Percentiles rank a stretch among this genome's conserved stretches.
Evolutionary conservation across 2,888 invertebrate species (phyloP).

Genomic region (Philhelius pedissequus): DNA sequence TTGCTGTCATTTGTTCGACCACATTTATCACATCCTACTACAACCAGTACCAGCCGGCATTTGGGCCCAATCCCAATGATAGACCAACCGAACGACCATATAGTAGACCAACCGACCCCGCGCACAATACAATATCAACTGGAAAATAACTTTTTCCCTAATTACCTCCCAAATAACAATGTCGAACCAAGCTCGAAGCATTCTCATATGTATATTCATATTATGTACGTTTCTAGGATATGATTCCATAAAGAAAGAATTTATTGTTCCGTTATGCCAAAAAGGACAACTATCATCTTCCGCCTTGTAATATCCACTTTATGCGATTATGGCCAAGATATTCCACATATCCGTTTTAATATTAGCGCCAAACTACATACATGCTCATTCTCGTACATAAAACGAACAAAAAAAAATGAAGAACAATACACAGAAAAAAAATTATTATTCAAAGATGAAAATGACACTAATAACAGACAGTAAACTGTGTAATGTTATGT

Average conservation of each 20-base stretch:
- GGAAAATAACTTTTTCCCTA: conserved; percentile 53
- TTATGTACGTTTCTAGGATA: neutral
- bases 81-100: neutral
- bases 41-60: neutral
- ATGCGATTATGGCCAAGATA: conserved; percentile 59
- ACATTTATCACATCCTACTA: conserved; percentile 61
- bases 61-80: conserved; percentile 8
- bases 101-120: neutral
- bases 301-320: conserved; percentile 40
- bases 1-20: conserved; percentile 64
- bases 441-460: conserved; percentile 50
- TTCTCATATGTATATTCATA: conserved; percentile 23
- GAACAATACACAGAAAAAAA: conserved; percentile 2
- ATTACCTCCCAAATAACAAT: conserved; percentile 61
- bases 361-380: conserved; percentile 34
- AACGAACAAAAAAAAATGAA: neutral
- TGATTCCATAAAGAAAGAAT: conserved; percentile 62
- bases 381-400: neutral
- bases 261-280: conserved; percentile 63
- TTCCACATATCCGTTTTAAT: conserved; percentile 61
- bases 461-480: conserved; percentile 63
- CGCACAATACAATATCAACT: conserved; percentile 13
- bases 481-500: conserved; percentile 64
- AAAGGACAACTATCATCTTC: conserved; percentile 64
- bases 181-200: conserved; percentile 35